Evolutionary conservation across 2,113 vertebrate species (phyloP).

Genomic region (Phocoena sinus): DNA sequence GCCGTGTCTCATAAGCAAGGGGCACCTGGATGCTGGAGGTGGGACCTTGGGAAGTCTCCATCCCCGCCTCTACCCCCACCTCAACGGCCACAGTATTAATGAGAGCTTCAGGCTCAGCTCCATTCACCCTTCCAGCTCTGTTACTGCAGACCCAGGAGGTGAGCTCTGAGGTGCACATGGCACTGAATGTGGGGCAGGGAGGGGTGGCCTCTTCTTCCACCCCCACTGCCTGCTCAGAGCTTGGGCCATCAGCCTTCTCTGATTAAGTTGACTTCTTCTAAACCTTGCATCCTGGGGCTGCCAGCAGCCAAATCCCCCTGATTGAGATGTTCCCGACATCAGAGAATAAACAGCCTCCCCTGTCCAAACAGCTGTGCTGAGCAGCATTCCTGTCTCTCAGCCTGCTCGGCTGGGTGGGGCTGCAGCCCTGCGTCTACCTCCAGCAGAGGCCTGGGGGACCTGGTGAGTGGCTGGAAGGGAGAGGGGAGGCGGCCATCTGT

Average conservation of each 20-base stretch:
- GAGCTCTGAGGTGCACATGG: not conserved
- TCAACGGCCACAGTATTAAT: not conserved
- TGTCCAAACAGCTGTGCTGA: constrained; percentile 50
- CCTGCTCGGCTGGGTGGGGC: not conserved
- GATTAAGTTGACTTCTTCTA: constrained; percentile 48
- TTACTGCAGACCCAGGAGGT: not conserved
- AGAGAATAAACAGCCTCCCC: constrained; percentile 64
- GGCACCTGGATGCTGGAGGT: not conserved
- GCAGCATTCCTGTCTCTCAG: constrained; percentile 30
- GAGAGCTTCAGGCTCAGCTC: not conserved
- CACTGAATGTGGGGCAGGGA: not conserved
- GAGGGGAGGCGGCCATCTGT: not conserved
- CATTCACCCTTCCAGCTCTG: not conserved
- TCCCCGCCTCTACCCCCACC: too few species aligned
- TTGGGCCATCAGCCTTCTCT: not conserved
- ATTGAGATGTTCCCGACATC: constrained; percentile 53
- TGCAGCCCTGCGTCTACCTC: constrained; percentile 25
- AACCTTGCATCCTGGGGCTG: not conserved
- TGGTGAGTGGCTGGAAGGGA: not conserved
- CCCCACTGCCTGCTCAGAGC: not conserved
- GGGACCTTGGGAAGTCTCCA: not conserved
- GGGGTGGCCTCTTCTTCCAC: not conserved
- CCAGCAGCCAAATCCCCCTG: constrained; percentile 54
- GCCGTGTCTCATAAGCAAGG: not conserved
- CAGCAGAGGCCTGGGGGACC: constrained; percentile 42